phyloP scores from a whole-genome alignment of 2,113 vertebrate genomes.

The Aramus guarauna region DNA sequence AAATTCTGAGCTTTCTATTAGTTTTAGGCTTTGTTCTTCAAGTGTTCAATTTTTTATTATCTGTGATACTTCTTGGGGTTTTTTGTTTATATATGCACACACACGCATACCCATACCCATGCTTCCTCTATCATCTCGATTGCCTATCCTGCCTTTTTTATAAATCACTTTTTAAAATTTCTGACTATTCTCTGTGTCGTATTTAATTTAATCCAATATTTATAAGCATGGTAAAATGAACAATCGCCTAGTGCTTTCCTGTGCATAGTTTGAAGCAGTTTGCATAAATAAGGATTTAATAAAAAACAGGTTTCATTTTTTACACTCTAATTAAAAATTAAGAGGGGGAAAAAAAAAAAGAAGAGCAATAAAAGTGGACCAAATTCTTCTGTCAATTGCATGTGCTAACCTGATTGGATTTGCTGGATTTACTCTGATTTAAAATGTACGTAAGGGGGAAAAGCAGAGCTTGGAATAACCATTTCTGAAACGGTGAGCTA shows the following conservation, averaged over 20 bases:
- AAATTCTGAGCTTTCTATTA: neutral
- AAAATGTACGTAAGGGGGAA: neutral
- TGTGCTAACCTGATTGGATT: neutral
- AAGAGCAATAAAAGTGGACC: neutral
- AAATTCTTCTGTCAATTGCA: neutral
- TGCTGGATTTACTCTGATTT: constrained; percentile 4
- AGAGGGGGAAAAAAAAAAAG: neutral
- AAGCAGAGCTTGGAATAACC: neutral
- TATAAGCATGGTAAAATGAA: constrained; percentile 32
- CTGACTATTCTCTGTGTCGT: neutral
- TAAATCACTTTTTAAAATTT: neutral
- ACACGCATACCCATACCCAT: neutral
- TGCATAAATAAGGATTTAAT: constrained; percentile 62
- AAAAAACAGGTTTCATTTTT: constrained; percentile 45
- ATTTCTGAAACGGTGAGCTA: neutral
- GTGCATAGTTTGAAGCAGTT: constrained; percentile 32
- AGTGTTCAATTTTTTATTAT: constrained; percentile 3
- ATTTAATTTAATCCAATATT: constrained; percentile 48
- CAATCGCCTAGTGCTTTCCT: neutral
- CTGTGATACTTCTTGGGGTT: fast-evolving
- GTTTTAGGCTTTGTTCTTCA: neutral
- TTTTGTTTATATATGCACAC: neutral
- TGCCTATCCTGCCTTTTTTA: neutral
- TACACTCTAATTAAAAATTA: constrained; percentile 59
- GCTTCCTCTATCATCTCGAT: neutral